A percentile compares a stretch with the other conserved stretches of the same genome.
phyloP scores from a whole-genome alignment of 2,113 vertebrate genomes.

The Agapornis roseicollis region DNA sequence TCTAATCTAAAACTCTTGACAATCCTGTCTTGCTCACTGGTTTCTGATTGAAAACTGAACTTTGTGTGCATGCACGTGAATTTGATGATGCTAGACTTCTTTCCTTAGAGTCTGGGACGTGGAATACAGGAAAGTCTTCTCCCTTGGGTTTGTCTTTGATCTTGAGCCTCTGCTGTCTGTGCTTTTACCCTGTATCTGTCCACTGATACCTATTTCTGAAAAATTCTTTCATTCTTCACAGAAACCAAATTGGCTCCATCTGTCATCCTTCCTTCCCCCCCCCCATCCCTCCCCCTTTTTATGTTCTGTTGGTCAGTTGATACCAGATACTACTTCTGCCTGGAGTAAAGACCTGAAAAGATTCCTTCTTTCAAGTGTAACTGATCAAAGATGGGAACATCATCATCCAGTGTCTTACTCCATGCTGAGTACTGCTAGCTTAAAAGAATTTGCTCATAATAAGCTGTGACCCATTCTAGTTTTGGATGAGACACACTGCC shows the following conservation, averaged over 20 bases:
- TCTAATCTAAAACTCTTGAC: background rate
- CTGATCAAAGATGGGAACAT: background rate
- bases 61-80: rapidly evolving
- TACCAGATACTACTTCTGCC: background rate
- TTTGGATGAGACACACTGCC: background rate
- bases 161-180: background rate
- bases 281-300: background rate
- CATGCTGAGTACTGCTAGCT: background rate
- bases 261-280: rapidly evolving
- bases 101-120: background rate
- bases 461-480: background rate
- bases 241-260: background rate
- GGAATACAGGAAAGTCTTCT: background rate
- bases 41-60: background rate
- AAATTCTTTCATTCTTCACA: background rate
- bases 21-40: background rate
- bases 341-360: background rate
- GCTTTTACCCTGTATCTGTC: background rate
- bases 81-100: background rate
- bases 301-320: background rate
- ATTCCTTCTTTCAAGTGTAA: background rate
- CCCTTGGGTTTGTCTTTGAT: background rate
- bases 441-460: background rate
- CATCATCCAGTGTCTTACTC: background rate
- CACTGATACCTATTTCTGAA: background rate